A percentile compares a stretch with the other conserved stretches of the same genome.
phyloP scores from a whole-genome alignment of 2,888 invertebrate genomes.

The Azorinus chamasolen region DNA sequence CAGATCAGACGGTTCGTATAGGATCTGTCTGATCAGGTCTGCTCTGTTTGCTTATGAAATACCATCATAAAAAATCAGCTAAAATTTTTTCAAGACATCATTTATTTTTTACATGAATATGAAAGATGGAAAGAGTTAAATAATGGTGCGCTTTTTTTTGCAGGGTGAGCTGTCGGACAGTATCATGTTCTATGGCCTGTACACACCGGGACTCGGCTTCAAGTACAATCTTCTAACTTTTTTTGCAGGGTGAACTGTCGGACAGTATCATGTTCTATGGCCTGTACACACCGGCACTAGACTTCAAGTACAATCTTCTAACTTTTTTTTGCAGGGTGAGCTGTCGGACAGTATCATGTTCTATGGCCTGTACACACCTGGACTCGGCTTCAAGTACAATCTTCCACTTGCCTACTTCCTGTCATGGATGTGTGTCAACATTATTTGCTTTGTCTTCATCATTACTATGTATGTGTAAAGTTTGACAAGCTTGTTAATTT shows the following conservation, averaged over 20 bases:
- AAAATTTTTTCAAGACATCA: too few species aligned
- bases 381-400: slow-evolving; percentile 60
- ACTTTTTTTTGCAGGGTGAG: slow-evolving; percentile 65
- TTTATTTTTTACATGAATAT: too few species aligned
- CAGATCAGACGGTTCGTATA: too few species aligned
- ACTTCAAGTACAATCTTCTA: slow-evolving; percentile 67
- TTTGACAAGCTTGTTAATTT: too few species aligned
- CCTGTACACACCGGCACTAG: slow-evolving; percentile 65
- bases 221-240: slow-evolving; percentile 69
- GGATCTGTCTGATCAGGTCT: too few species aligned
- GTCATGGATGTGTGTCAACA: slow-evolving; percentile 71
- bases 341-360: slow-evolving; percentile 76
- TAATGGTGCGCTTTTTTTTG: too few species aligned
- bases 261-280: slow-evolving; percentile 78
- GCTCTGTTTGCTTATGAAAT: too few species aligned
- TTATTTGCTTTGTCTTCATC: slow-evolving; percentile 71
- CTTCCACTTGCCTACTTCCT: slow-evolving; percentile 76
- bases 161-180: slow-evolving; percentile 76
- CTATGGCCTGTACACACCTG: slow-evolving; percentile 75
- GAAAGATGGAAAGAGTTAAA: too few species aligned
- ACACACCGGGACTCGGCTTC: slow-evolving; percentile 59
- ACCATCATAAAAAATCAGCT: too few species aligned
- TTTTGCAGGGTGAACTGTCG: slow-evolving; percentile 71
- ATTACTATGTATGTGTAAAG: slow-evolving; percentile 72
- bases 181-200: slow-evolving; percentile 77